A percentile compares a stretch with the other conserved stretches of the same genome.
Evolutionary conservation across 1,140 invertebrate species (phyloP).

Genomic region (Aphelenchoides avenae): DNA sequence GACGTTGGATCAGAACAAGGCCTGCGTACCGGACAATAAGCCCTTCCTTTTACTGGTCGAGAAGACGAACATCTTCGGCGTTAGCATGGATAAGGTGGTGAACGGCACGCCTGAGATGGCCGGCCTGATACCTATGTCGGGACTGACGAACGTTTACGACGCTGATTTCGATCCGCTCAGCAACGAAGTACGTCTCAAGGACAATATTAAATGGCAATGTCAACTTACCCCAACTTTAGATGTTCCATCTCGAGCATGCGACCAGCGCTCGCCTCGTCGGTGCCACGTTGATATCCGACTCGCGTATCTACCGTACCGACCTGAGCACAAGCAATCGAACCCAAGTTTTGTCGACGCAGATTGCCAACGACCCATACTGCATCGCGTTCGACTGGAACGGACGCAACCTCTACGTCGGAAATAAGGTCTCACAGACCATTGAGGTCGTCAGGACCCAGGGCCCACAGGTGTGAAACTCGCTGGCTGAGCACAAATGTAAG

Average conservation of each 20-base stretch:
- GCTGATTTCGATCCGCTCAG: constrained; percentile 84
- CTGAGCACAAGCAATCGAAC: constrained; percentile 81
- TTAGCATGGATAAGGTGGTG: constrained; percentile 38
- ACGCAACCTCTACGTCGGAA: constrained; percentile 87
- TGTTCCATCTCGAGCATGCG: constrained; percentile 55
- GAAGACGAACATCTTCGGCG: constrained; percentile 65
- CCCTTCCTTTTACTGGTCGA: constrained; percentile 85
- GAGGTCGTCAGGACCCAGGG: constrained; percentile 73
- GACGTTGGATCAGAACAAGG: constrained; percentile 64
- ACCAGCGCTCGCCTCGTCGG: constrained; percentile 59
- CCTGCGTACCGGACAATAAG: constrained; percentile 58
- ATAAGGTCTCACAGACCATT: constrained; percentile 82
- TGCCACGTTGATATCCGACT: constrained; percentile 65
- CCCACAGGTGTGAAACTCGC: constrained; percentile 40
- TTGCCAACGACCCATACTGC: constrained; percentile 74
- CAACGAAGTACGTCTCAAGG: constrained; percentile 74
- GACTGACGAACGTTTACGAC: constrained; percentile 79
- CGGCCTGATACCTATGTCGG: constrained; percentile 72
- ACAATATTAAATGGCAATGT: too few relatives aligned
- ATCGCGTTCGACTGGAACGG: constrained; percentile 94
- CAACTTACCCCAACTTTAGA: too few relatives aligned
- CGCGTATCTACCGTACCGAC: constrained; percentile 60
- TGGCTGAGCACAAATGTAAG: too few relatives aligned
- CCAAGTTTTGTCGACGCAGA: constrained; percentile 73
- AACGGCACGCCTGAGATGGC: constrained; percentile 45